These are phyloP conservation scores for Apamea anceps DNA, from an alignment of 2,888 invertebrate genomes.

Conservation along the genomic window DNA sequence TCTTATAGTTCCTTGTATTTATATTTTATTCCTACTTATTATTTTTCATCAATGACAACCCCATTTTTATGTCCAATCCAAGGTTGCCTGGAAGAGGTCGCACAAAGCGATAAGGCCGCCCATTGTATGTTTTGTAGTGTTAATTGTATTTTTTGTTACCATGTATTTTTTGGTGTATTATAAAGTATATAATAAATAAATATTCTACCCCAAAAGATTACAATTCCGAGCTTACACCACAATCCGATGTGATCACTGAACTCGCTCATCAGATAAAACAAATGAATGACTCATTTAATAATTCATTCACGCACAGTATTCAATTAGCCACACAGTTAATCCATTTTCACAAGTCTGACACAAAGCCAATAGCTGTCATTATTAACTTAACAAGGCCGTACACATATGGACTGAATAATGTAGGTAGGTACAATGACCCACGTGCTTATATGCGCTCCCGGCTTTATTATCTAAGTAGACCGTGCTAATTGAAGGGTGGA, in stretches of 20 bases:
- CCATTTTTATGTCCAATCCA: too few species aligned
- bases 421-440: constrained; percentile 4
- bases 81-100: too few species aligned
- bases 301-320: constrained; percentile 52
- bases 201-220: neutral
- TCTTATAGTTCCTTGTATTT: too few species aligned
- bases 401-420: constrained; percentile 24
- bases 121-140: too few species aligned
- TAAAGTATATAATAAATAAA: too few species aligned
- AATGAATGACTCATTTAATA: constrained; percentile 39
- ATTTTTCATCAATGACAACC: too few species aligned
- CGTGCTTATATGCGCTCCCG: constrained; percentile 27
- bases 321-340: constrained; percentile 51
- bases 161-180: too few species aligned
- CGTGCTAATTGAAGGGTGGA: constrained; percentile 80
- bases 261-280: constrained; percentile 14
- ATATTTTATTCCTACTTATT: too few species aligned
- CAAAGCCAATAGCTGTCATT: constrained; percentile 33
- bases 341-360: constrained; percentile 35
- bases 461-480: constrained; percentile 85
- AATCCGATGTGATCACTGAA: constrained; percentile 16
- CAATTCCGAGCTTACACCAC: neutral
- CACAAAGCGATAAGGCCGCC: too few species aligned
- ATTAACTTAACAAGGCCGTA: constrained; percentile 35
- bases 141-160: too few species aligned